phyloP scores from a whole-genome alignment of 30 jellyfish, hydroid and myxozoan species.

The Aurelia coerulea region DNA sequence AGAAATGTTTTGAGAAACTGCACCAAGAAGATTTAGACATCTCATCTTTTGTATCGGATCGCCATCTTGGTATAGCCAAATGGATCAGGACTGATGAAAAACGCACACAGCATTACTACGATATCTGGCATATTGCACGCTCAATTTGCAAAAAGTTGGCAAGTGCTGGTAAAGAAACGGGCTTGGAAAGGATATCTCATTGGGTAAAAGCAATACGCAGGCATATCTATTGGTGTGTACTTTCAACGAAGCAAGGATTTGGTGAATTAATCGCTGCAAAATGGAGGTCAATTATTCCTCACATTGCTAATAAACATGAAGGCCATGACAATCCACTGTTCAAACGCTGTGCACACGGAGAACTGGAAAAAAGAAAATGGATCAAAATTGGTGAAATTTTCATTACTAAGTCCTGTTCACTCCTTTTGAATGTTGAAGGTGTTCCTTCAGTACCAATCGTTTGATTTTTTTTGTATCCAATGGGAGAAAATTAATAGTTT shows the following conservation, averaged over 20 bases:
- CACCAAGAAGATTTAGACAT: background rate
- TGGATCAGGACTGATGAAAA: slow-evolving; percentile 14
- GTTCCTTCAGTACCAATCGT: too few species aligned
- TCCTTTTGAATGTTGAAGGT: too few species aligned
- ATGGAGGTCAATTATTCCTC: slow-evolving; percentile 35
- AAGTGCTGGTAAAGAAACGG: slow-evolving; percentile 24
- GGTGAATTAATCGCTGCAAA: slow-evolving; percentile 33
- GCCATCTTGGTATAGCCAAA: slow-evolving; percentile 47
- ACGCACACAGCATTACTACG: slow-evolving; percentile 26
- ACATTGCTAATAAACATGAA: slow-evolving; percentile 22
- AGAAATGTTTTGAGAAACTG: slow-evolving; percentile 17
- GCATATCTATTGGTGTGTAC: slow-evolving; percentile 43
- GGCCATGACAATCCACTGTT: slow-evolving; percentile 28
- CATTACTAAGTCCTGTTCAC: too few species aligned
- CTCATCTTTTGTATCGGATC: slow-evolving; percentile 20
- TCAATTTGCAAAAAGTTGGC: slow-evolving; percentile 14
- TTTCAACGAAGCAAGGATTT: slow-evolving; percentile 47
- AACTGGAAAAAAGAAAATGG: slow-evolving; percentile 26
- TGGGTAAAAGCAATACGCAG: slow-evolving; percentile 37
- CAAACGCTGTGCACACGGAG: slow-evolving; percentile 8
- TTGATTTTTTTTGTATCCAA: too few species aligned
- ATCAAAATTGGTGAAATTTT: slow-evolving; percentile 25
- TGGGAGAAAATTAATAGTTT: too few species aligned
- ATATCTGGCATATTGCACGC: slow-evolving; percentile 48
- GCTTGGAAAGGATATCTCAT: slow-evolving; percentile 1